These are phyloP conservation scores for Alexandromys oeconomus DNA, from an alignment of 2,797 vertebrate genomes.

Conservation along the genomic window DNA sequence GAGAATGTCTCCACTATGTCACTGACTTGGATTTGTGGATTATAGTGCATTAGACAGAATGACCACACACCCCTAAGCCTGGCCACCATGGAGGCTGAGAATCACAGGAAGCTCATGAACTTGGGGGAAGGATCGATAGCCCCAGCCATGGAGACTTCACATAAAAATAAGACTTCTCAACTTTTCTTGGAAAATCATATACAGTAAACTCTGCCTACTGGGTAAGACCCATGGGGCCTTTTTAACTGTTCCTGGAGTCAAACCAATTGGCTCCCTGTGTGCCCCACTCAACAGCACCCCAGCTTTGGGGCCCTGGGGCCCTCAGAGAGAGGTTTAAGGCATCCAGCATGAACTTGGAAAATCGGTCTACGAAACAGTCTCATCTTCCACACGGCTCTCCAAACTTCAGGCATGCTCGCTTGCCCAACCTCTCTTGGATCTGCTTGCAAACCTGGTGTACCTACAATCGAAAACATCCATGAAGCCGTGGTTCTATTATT, in stretches of 20 bases:
- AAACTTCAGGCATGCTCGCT: not conserved
- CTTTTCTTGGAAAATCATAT: constrained; percentile 12
- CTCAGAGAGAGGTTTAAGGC: not conserved
- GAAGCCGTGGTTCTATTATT: not conserved
- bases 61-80: not conserved
- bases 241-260: not conserved
- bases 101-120: not conserved
- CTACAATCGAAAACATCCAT: not conserved
- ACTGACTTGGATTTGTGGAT: not conserved
- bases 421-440: not conserved
- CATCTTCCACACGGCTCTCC: not conserved
- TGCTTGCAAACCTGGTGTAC: not conserved
- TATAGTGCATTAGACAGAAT: not conserved
- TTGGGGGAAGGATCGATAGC: not conserved
- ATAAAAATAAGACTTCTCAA: constrained; percentile 12
- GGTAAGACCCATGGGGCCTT: too few relatives aligned
- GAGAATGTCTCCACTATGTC: not conserved
- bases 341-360: constrained; percentile 1
- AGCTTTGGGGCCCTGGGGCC: not conserved
- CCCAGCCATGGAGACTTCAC: not conserved
- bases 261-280: not conserved
- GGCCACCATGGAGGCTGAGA: not conserved
- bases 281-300: not conserved
- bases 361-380: not conserved
- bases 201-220: not conserved